Evolutionary conservation across 2,113 vertebrate species (phyloP).

Genomic region (Atrichornis clamosus): DNA sequence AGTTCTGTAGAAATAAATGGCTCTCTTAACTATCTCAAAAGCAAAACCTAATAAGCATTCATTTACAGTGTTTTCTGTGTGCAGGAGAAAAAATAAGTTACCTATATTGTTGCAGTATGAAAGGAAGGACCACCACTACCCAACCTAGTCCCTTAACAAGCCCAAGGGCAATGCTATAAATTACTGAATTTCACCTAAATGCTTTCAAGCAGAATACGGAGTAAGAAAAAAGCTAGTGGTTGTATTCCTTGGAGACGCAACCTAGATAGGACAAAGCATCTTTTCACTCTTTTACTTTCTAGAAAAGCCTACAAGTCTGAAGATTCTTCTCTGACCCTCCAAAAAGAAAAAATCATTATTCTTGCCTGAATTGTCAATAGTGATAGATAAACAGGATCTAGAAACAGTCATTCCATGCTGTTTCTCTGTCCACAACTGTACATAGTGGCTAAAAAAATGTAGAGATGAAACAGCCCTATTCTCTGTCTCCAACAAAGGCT

Average conservation of each 20-base stretch:
- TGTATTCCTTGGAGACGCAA: background rate
- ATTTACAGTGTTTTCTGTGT: background rate
- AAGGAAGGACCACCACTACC: background rate
- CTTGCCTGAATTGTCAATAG: background rate
- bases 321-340: background rate
- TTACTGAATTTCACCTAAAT: background rate
- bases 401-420: background rate
- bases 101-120: background rate
- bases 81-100: rapidly evolving
- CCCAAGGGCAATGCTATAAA: background rate
- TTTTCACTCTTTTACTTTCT: background rate
- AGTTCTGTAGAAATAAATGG: background rate
- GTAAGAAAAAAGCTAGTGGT: background rate
- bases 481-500: background rate
- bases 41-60: background rate
- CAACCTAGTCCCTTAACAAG: background rate
- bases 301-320: background rate
- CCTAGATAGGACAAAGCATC: conserved; percentile 1
- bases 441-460: background rate
- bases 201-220: background rate
- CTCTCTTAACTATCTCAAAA: background rate
- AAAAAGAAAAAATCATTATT: background rate
- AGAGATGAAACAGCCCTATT: background rate
- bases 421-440: background rate
- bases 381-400: background rate